These are phyloP conservation scores for Meloidogyne floridensis DNA, from an alignment of 1,140 invertebrate genomes.

Conservation along the genomic window DNA sequence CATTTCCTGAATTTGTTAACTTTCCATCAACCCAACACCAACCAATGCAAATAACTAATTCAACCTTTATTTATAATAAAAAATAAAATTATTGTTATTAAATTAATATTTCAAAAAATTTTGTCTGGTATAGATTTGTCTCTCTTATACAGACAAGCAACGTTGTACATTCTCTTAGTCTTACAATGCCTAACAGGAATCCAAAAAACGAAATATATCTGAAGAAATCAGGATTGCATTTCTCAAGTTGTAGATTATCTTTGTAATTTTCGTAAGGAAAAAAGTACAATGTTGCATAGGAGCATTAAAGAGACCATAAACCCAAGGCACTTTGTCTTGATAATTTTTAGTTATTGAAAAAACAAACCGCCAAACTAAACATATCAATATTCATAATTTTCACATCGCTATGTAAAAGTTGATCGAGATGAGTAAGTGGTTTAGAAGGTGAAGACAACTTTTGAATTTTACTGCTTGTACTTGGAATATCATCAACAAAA, in stretches of 20 bases:
- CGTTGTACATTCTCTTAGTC: too few relatives aligned
- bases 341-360: neutral
- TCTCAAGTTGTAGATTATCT: too few relatives aligned
- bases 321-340: neutral
- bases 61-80: slow-evolving; percentile 20
- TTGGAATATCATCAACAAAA: neutral
- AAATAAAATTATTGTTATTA: neutral
- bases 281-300: too few relatives aligned
- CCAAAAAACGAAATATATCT: too few relatives aligned
- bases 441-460: neutral
- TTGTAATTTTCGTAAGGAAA: too few relatives aligned
- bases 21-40: slow-evolving; percentile 50
- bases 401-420: slow-evolving; percentile 25
- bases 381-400: slow-evolving; percentile 63
- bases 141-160: too few relatives aligned
- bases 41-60: slow-evolving; percentile 43
- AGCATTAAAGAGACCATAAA: too few relatives aligned
- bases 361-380: slow-evolving; percentile 50
- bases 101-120: too few relatives aligned
- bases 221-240: too few relatives aligned
- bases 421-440: slow-evolving; percentile 15
- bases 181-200: too few relatives aligned
- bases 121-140: too few relatives aligned
- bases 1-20: slow-evolving; percentile 11
- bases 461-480: neutral